These are phyloP conservation scores for Tangara arthus DNA, from an alignment of 2,797 vertebrate genomes.

Conservation along the genomic window DNA sequence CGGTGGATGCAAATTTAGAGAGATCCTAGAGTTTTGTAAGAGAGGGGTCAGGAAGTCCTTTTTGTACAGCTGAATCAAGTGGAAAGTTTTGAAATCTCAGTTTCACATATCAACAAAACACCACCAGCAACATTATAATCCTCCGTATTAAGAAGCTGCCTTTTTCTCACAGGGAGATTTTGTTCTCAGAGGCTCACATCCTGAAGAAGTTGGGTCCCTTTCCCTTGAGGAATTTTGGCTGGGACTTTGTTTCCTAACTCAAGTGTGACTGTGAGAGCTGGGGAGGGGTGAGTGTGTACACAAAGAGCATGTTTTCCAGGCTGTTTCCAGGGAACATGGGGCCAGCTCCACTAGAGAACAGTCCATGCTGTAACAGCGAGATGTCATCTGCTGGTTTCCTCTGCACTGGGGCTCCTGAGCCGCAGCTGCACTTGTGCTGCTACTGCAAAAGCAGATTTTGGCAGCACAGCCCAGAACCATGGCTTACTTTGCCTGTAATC, in stretches of 20 bases:
- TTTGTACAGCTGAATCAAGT: not conserved
- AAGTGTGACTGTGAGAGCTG: conserved; percentile 16
- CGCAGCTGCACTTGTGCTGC: conserved; percentile 53
- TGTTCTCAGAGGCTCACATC: conserved; percentile 14
- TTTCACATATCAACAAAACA: conserved; percentile 24
- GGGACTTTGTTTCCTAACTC: conserved; percentile 41
- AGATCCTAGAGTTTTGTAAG: not conserved
- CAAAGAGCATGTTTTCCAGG: conserved; percentile 41
- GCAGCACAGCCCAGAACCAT: not conserved
- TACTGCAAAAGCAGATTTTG: conserved; percentile 32
- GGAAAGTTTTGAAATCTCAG: conserved; percentile 41
- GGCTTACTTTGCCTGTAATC: not conserved
- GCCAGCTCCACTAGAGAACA: conserved; percentile 18
- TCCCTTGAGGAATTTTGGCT: conserved; percentile 54
- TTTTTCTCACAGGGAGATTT: conserved; percentile 31
- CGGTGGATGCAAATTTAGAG: not conserved
- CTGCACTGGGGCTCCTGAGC: conserved; percentile 18
- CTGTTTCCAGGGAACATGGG: conserved; percentile 61
- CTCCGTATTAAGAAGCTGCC: not conserved
- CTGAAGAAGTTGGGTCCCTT: conserved; percentile 25
- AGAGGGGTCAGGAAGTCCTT: not conserved
- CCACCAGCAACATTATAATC: not conserved
- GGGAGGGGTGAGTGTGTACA: not conserved
- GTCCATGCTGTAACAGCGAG: conserved; percentile 16
- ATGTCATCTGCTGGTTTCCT: conserved; percentile 47